Evolutionary conservation across 2,113 vertebrate genomes (phyloP).

Genomic region (Columba janthina): DNA sequence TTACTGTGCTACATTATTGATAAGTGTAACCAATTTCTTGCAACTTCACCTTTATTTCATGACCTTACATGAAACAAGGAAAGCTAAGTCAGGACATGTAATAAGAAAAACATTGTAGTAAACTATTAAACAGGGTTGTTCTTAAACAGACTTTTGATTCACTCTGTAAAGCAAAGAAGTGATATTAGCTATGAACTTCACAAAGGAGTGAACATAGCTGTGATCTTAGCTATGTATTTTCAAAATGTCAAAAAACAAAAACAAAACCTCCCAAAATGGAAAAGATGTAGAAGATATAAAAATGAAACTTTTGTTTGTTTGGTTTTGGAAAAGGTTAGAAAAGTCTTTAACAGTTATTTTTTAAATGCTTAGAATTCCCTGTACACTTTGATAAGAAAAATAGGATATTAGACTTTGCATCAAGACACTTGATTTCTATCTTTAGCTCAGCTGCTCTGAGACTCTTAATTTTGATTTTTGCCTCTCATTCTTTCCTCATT

Average conservation of each 20-base stretch:
- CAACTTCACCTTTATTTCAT: not conserved
- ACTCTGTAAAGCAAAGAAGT: not conserved
- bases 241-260: not conserved
- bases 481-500: not conserved
- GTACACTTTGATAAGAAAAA: not conserved
- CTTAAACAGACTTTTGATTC: not conserved
- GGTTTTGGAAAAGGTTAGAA: not conserved
- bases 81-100: not conserved
- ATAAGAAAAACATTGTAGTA: not conserved
- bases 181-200: not conserved
- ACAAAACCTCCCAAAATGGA: not conserved
- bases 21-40: not conserved
- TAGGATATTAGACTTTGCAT: not conserved
- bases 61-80: not conserved
- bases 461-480: not conserved
- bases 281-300: not conserved
- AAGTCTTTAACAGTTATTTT: not conserved
- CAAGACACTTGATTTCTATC: not conserved
- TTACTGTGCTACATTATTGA: not conserved
- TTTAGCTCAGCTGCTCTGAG: not conserved
- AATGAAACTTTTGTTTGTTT: not conserved
- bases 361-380: not conserved
- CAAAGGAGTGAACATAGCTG: too few species aligned
- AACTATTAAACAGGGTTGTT: not conserved
- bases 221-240: too few species aligned